Conservation (phyloP, 2,113 vertebrate genomes). For the Charadrius vociferus region DNA sequence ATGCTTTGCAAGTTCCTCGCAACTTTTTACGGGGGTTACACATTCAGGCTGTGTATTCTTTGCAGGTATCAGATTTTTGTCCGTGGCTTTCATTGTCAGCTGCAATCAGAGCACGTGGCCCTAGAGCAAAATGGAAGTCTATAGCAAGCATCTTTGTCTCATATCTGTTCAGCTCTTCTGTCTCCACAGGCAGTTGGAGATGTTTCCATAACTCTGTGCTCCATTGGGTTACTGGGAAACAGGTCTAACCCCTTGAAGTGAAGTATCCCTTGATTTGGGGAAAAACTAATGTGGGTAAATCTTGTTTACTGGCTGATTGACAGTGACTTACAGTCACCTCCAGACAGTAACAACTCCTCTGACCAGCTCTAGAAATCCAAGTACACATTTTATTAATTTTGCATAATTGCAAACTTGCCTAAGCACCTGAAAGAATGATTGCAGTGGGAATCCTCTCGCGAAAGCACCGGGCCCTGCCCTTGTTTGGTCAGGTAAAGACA, state of each 20-base stretch:
- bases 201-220: not conserved
- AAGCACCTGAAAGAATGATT: not conserved
- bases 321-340: not conserved
- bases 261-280: not conserved
- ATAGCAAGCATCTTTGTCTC: not conserved
- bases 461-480: not conserved
- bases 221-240: not conserved
- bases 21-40: not conserved
- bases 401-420: not conserved
- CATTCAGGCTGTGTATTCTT: not conserved
- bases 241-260: not conserved
- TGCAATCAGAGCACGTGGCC: not conserved
- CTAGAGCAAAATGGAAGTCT: not conserved
- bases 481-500: not conserved
- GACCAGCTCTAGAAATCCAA: not conserved
- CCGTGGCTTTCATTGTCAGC: not conserved
- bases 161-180: not conserved
- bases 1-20: not conserved
- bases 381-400: not conserved
- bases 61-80: not conserved
- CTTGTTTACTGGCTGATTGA: not conserved
- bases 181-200: not conserved
- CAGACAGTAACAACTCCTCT: not conserved
- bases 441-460: not conserved
- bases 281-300: not conserved